Conservation (phyloP, 35 echinoderm and acorn worm genomes). For the Lytechinus variegatus region DNA sequence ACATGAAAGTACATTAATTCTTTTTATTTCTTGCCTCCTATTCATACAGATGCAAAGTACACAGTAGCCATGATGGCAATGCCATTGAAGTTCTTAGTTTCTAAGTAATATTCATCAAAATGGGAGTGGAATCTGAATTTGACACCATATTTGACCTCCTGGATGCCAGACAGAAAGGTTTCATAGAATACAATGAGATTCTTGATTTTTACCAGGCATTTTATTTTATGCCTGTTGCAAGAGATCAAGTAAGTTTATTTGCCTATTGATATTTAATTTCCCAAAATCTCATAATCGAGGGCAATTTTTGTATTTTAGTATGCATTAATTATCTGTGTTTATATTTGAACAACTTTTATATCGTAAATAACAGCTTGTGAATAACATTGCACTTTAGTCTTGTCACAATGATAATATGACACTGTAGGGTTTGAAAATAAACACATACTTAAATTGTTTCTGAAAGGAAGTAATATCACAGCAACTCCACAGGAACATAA, state of each 20-base stretch:
- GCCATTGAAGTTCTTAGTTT: background rate
- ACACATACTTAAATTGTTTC: too few relatives aligned
- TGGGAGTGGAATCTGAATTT: slow-evolving; percentile 72
- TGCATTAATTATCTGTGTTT: too few relatives aligned
- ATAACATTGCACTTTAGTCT: too few relatives aligned
- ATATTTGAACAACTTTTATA: too few relatives aligned
- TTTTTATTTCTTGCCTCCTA: background rate
- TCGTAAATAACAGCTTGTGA: too few relatives aligned
- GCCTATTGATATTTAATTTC: background rate
- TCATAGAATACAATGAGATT: slow-evolving; percentile 76
- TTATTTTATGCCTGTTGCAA: slow-evolving; percentile 66
- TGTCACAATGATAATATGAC: too few relatives aligned
- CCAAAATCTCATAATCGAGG: too few relatives aligned
- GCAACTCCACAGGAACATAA: too few relatives aligned
- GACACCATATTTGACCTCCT: slow-evolving; percentile 77
- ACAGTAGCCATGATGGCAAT: background rate
- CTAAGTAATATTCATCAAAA: background rate
- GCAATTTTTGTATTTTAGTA: too few relatives aligned
- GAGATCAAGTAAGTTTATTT: slow-evolving; percentile 72
- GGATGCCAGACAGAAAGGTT: slow-evolving; percentile 71
- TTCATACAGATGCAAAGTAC: background rate
- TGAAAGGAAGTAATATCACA: too few relatives aligned
- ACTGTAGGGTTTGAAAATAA: too few relatives aligned
- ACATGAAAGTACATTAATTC: background rate
- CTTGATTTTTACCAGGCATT: slow-evolving; percentile 80